Base-by-base conservation (phyloP, 2,888 invertebrate species). In the Prosapia bicincta region DNA sequence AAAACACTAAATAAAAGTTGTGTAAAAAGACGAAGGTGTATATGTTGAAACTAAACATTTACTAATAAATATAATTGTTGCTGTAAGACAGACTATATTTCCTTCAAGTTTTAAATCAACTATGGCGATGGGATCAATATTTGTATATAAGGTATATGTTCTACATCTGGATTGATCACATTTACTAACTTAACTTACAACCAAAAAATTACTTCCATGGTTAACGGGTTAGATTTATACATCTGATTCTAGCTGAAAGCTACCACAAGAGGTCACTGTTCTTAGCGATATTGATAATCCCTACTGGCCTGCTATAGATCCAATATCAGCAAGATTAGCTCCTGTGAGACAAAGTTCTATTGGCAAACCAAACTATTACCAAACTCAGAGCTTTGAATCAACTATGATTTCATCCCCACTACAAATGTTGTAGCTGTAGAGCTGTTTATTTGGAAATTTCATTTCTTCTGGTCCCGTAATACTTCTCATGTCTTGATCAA, bases 321-420 rank as follows among this genome's bases (percentile, higher is more conserved):
- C 3, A 9, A 28, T 28, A 28, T 28, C 28, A 28, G 13, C 38
- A 15, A 13, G 38, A 13, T 38, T 38, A 38, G 38, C 13, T 6
- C 5, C 30, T 30, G 30, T 9, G 30, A 30, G n/a, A n/a, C n/a
- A n/a, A 30, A 30, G 9, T 30, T 30, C 30, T 9, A 3, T 54
- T 5, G 3, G 54, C 13, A 20, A 54, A 20, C 54, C n/a, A 20
- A 54, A 30, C 30, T 20, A 1, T 54, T 9, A 38, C 3, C 38
- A 54, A 1, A 20, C 70, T 70, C 70, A 71, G 30, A 79, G 85
- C 84, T 95, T 95, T 78, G 91, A 91, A 84, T 96, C 95, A 78
- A 97, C 92, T 80, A 96, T 93, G 82, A 97, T 96, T 85, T 96
- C 95, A 85, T 96, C 96, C 13, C 96, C 96, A 77, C 93, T 92